phyloP scores from a whole-genome alignment of 2,797 vertebrate species.

The Pempheris klunzingeri region DNA sequence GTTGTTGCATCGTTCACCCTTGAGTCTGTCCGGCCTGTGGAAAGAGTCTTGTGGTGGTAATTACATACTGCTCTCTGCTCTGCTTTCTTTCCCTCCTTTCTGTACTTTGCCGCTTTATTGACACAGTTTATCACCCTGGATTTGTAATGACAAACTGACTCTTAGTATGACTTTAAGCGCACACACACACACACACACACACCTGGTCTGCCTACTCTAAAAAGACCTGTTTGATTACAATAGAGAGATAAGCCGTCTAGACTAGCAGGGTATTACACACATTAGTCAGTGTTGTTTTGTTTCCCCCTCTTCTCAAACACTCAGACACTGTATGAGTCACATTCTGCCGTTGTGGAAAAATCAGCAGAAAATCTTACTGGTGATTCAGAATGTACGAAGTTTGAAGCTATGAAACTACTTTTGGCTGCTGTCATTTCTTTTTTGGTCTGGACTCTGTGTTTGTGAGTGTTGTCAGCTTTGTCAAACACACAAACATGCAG shows the following conservation, averaged over 20 bases:
- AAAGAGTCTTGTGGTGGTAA: conserved; percentile 33
- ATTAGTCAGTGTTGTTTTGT: conserved; percentile 54
- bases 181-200: conserved; percentile 2
- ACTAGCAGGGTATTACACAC: conserved; percentile 27
- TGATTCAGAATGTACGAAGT: conserved; percentile 17
- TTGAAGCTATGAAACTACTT: conserved; percentile 9
- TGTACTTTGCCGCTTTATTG: conserved; percentile 4
- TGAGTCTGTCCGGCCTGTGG: background rate
- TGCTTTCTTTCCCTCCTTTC: conserved; percentile 22
- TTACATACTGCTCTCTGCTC: conserved; percentile 37
- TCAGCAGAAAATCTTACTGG: conserved; percentile 3
- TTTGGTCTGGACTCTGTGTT: too few species aligned
- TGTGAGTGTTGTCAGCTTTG: conserved; percentile 31
- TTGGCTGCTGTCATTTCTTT: too few species aligned
- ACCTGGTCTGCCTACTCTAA: conserved; percentile 38
- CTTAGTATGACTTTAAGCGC: conserved; percentile 22
- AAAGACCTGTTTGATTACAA: conserved; percentile 19
- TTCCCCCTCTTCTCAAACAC: background rate
- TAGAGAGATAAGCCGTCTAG: conserved; percentile 55
- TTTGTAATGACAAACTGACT: conserved; percentile 42
- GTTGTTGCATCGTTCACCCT: background rate
- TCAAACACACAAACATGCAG: background rate
- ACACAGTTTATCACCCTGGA: conserved; percentile 39
- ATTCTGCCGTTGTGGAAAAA: conserved; percentile 17
- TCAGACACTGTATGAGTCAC: conserved; percentile 18